These are phyloP conservation scores for Myopa tessellatipennis DNA, from an alignment of 2,888 invertebrate species.

Conservation along the genomic window DNA sequence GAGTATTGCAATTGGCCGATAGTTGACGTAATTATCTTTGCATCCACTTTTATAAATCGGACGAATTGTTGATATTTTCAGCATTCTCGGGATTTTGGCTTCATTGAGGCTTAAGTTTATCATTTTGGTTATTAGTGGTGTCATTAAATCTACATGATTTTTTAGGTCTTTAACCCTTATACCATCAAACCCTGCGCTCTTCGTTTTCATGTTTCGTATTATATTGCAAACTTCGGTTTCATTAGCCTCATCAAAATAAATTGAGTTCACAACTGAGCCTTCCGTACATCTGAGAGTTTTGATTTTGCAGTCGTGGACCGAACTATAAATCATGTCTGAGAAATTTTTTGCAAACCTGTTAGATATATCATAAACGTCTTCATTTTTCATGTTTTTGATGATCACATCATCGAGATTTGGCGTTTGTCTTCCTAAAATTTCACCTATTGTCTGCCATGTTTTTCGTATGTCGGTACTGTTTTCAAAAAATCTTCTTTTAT, in stretches of 20 bases:
- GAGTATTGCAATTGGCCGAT: constrained; percentile 24
- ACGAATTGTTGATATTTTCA: too few relatives aligned
- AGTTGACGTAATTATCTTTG: constrained; percentile 11
- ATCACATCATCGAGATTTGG: constrained; percentile 9
- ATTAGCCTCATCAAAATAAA: neutral
- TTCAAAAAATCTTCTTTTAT: constrained; percentile 11
- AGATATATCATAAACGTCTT: neutral
- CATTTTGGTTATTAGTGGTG: too few relatives aligned
- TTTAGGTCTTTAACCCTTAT: too few relatives aligned
- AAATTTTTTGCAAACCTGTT: neutral
- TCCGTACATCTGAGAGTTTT: neutral
- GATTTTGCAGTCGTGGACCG: constrained; percentile 24
- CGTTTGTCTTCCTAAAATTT: constrained; percentile 28
- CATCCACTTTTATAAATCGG: neutral
- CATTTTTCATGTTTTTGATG: constrained; percentile 20
- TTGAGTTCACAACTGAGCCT: neutral
- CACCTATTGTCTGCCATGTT: constrained; percentile 26
- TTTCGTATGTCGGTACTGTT: constrained; percentile 15
- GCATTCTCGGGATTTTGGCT: too few relatives aligned
- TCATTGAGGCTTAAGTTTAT: too few relatives aligned
- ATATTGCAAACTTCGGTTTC: constrained; percentile 10
- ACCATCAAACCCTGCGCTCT: neutral
- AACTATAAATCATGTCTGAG: constrained; percentile 5
- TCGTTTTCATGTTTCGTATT: neutral
- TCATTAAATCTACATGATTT: too few relatives aligned